Conservation (phyloP, 2,113 vertebrate species). For the Myrmecobius fasciatus region DNA sequence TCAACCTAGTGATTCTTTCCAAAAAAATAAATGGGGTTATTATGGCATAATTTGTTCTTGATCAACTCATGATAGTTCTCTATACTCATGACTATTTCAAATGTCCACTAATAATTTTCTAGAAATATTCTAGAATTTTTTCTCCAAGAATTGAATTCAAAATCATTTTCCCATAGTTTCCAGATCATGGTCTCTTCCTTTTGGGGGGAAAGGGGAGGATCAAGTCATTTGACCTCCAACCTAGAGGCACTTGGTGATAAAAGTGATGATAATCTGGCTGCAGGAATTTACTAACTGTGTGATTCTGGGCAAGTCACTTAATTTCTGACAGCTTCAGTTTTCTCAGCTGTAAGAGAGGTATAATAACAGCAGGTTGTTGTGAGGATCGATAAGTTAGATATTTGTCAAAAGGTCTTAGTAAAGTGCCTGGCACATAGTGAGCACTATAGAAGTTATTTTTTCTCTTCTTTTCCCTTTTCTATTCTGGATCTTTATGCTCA, state of each 20-base stretch:
- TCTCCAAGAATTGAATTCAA: background rate
- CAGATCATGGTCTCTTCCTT: background rate
- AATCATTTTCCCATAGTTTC: background rate
- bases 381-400: background rate
- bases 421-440: background rate
- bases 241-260: background rate
- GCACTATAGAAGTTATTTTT: background rate
- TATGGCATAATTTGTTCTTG: background rate
- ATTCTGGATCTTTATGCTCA: background rate
- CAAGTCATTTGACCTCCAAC: background rate
- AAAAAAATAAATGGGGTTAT: background rate
- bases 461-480: background rate
- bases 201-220: background rate
- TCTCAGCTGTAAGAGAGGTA: background rate
- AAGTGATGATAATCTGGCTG: background rate
- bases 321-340: background rate
- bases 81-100: background rate
- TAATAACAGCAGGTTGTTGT: background rate
- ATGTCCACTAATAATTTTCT: background rate
- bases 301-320: background rate
- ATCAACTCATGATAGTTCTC: background rate
- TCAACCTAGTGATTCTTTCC: background rate
- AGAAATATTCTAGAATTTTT: background rate
- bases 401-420: background rate
- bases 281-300: background rate